A percentile compares a stretch with the other conserved stretches of the same genome.
These are phyloP conservation scores for Ernsta delagoae DNA, from an alignment of 2,888 invertebrate species.

Conservation along the genomic window DNA sequence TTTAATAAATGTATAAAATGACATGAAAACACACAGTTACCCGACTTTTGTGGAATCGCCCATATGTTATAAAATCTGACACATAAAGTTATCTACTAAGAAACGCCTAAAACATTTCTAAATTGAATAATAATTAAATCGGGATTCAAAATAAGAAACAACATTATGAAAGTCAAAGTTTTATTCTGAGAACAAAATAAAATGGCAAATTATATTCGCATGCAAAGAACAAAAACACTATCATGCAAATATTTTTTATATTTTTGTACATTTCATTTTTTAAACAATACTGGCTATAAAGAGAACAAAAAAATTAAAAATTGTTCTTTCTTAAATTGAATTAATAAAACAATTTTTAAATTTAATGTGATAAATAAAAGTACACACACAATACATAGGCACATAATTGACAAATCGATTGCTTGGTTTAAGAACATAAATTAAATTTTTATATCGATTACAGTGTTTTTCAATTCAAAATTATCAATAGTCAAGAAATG, in stretches of 20 bases:
- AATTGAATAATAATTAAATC: neutral
- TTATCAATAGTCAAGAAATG: constrained; percentile 20
- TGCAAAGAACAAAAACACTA: constrained; percentile 77
- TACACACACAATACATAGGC: constrained; percentile 9
- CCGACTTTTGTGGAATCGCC: no score
- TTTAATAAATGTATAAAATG: no score
- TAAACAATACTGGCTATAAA: constrained; percentile 46
- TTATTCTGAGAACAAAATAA: constrained; percentile 50
- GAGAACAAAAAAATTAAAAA: constrained; percentile 3
- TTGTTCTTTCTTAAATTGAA: neutral
- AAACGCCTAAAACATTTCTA: no score
- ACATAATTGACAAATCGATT: neutral
- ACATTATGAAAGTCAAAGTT: constrained; percentile 43
- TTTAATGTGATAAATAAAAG: constrained; percentile 11
- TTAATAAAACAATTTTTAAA: neutral
- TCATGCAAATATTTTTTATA: constrained; percentile 76
- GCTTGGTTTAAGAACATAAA: neutral
- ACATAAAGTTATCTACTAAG: no score
- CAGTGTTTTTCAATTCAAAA: constrained; percentile 6
- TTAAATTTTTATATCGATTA: neutral
- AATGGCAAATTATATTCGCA: constrained; percentile 64
- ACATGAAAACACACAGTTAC: no score
- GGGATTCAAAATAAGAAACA: constrained; percentile 33
- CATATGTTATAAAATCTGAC: no score
- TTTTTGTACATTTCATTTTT: constrained; percentile 63